These are phyloP conservation scores for Branchipolynoe longqiensis DNA, from an alignment of 2,888 invertebrate genomes.

Conservation along the genomic window DNA sequence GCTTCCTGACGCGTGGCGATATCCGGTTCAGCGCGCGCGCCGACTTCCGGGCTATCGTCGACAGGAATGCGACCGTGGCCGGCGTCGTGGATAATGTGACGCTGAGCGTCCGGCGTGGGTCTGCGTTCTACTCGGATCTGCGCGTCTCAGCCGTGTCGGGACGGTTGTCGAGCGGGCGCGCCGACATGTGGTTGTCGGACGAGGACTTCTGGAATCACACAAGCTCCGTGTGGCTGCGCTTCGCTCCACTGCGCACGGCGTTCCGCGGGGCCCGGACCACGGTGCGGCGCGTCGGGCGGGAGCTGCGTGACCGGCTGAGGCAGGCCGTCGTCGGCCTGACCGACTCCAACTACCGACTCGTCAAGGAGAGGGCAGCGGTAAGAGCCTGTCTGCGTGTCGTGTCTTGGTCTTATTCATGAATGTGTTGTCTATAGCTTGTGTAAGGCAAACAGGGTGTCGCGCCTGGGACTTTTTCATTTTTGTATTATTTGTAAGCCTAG, in stretches of 20 bases:
- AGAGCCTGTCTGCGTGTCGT: too few relatives aligned
- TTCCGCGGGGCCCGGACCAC: background rate
- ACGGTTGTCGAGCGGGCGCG: background rate
- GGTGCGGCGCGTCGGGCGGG: background rate
- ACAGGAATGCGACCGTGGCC: background rate
- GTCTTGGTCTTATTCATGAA: too few relatives aligned
- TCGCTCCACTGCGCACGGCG: conserved; percentile 35
- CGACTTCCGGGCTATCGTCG: background rate
- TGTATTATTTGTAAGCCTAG: too few relatives aligned
- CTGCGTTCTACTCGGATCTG: conserved; percentile 19
- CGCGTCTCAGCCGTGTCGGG: background rate
- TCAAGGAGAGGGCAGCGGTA: background rate
- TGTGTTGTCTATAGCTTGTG: too few relatives aligned
- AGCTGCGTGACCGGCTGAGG: background rate
- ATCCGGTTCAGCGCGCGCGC: background rate
- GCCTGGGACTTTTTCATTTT: too few relatives aligned
- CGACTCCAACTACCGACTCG: conserved; percentile 23
- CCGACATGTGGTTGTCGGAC: conserved; percentile 40
- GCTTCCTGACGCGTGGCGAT: background rate
- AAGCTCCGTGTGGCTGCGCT: conserved; percentile 22
- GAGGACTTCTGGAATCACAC: conserved; percentile 60
- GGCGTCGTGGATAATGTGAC: conserved; percentile 13
- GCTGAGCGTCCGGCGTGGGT: background rate
- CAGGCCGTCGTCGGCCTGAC: background rate
- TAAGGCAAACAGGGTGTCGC: too few relatives aligned